phyloP scores from a whole-genome alignment of 2,797 vertebrate genomes.

The Microctenopoma stevenorrisi region DNA sequence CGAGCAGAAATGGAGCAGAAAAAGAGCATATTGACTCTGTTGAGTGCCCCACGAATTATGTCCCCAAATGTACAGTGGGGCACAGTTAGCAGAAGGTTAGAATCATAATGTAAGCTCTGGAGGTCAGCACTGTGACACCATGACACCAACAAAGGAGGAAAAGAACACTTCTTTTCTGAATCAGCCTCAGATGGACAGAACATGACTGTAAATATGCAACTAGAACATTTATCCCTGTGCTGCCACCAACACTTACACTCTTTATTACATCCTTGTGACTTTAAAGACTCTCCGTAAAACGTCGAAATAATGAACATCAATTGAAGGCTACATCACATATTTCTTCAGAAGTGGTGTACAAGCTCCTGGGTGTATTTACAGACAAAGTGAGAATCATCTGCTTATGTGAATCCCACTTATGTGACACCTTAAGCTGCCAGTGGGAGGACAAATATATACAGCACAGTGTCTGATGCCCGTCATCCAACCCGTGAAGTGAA shows the following conservation, averaged over 20 bases:
- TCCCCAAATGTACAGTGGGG: constrained; percentile 55
- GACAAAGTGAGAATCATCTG: constrained; percentile 18
- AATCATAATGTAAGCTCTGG: constrained; percentile 41
- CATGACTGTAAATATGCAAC: constrained; percentile 17
- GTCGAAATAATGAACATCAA: background rate
- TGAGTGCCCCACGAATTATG: constrained; percentile 58
- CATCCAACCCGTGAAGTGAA: constrained; percentile 14
- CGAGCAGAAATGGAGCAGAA: constrained; percentile 75
- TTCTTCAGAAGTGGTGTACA: background rate
- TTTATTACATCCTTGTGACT: background rate
- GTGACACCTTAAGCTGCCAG: constrained; percentile 23
- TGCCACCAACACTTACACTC: background rate
- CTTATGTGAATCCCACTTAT: constrained; percentile 10
- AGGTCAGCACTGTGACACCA: constrained; percentile 27
- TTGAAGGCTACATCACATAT: background rate
- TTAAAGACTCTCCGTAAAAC: constrained; percentile 4
- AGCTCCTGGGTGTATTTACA: background rate
- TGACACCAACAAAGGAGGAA: constrained; percentile 42
- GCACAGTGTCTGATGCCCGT: background rate
- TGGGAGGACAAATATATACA: constrained; percentile 15
- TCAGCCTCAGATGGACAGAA: constrained; percentile 14
- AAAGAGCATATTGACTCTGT: constrained; percentile 74
- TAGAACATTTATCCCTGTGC: background rate
- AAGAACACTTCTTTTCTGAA: constrained; percentile 22
- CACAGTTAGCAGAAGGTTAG: constrained; percentile 64